These are phyloP conservation scores for Palythoa heliodiscus DNA, from an alignment of 92 coral and sea anemone species.

Conservation along the genomic window DNA sequence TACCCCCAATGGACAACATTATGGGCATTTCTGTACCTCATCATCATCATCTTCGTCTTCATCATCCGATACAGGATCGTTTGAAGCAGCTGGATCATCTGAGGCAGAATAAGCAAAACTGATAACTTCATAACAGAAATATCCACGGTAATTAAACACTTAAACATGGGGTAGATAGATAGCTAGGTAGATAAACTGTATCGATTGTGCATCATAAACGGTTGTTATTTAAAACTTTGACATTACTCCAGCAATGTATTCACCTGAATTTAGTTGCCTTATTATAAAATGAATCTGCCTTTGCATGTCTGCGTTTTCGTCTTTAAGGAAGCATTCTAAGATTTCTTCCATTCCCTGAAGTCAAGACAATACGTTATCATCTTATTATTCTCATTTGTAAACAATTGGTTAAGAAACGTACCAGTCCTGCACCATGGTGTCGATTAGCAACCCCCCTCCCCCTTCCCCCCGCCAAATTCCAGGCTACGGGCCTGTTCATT, in stretches of 20 bases:
- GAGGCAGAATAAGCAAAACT: neutral
- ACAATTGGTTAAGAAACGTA: neutral
- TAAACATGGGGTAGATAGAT: no score
- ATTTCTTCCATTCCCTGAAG: conserved; percentile 97
- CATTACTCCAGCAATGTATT: neutral
- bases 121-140: neutral
- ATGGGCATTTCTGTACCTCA: conserved; percentile 57
- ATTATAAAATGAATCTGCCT: conserved; percentile 97
- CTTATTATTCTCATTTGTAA: neutral
- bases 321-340: conserved; percentile 91
- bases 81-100: conserved; percentile 88
- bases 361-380: neutral
- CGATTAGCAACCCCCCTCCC: no score
- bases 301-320: conserved; percentile 95
- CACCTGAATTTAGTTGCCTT: conserved; percentile 89
- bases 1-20: neutral
- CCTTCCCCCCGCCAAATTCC: no score
- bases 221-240: neutral
- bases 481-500: no score
- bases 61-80: conserved; percentile 92
- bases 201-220: no score
- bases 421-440: no score
- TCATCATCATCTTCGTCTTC: conserved; percentile 98
- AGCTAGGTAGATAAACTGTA: no score
- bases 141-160: neutral